Evolutionary conservation across 2,113 vertebrate species (phyloP).

Genomic region (Misgurnus anguillicaudatus): DNA sequence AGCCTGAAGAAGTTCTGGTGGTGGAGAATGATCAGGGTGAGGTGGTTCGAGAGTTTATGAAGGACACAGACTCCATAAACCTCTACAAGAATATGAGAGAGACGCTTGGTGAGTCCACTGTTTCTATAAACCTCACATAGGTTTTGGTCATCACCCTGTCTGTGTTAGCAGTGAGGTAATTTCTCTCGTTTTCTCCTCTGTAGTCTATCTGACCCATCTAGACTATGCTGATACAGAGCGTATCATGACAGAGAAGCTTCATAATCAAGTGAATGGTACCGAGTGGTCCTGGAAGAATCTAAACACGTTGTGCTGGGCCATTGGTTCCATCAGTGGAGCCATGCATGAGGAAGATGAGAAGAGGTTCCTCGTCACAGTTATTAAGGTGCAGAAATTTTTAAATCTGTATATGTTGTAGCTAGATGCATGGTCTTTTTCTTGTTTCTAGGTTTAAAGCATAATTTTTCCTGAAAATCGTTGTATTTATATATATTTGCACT

Average conservation of each 20-base stretch:
- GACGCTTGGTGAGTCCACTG: slow-evolving; percentile 83
- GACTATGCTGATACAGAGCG: slow-evolving; percentile 97
- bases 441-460: background rate
- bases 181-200: slow-evolving; percentile 23
- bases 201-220: slow-evolving; percentile 97
- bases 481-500: background rate
- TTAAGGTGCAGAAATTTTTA: slow-evolving; percentile 82
- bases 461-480: background rate
- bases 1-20: slow-evolving; percentile 96
- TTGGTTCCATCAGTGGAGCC: slow-evolving; percentile 96
- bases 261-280: slow-evolving; percentile 97
- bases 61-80: slow-evolving; percentile 99
- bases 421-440: too few relatives aligned
- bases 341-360: slow-evolving; percentile 99
- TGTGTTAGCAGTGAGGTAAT: background rate
- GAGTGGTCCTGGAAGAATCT: slow-evolving; percentile 99
- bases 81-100: slow-evolving; percentile 99
- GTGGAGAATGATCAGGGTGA: slow-evolving; percentile 99
- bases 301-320: slow-evolving; percentile 97
- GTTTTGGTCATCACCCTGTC: background rate
- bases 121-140: background rate
- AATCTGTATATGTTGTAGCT: too few relatives aligned
- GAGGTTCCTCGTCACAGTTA: slow-evolving; percentile 96
- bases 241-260: slow-evolving; percentile 99
- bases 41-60: slow-evolving; percentile 98